phyloP scores from a whole-genome alignment of 1,140 invertebrate genomes.

The Pseudobourletiella spinata region DNA sequence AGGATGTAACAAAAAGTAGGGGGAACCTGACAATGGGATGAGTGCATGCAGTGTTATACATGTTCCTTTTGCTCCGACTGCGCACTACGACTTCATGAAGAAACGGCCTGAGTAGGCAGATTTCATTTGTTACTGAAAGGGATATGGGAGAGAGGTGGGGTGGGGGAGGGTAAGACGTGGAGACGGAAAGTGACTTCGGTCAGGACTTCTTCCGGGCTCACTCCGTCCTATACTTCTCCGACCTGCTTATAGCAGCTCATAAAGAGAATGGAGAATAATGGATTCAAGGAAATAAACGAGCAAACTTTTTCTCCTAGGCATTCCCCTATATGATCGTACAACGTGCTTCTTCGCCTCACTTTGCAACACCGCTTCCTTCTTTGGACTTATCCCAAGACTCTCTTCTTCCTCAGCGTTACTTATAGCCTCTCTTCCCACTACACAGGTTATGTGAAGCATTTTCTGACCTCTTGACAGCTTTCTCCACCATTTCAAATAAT shows the following conservation, averaged over 20 bases:
- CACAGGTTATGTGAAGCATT: no score
- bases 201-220: neutral
- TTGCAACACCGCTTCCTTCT: neutral
- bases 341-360: no score
- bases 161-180: neutral
- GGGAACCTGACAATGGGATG: neutral
- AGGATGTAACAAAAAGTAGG: no score
- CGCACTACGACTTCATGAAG: neutral
- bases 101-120: neutral
- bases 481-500: no score
- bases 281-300: conserved; percentile 31
- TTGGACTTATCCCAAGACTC: no score
- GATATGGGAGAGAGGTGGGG: neutral
- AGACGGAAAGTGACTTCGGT: neutral
- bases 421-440: neutral
- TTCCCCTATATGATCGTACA: neutral
- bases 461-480: no score
- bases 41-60: neutral
- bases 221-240: neutral
- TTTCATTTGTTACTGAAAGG: neutral
- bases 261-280: conserved; percentile 34
- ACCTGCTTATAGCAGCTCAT: conserved; percentile 21
- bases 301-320: conserved; percentile 22
- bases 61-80: neutral
- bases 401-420: neutral